phyloP scores from a whole-genome alignment of 2,888 invertebrate genomes.

The Lissocephala sabroskyi region DNA sequence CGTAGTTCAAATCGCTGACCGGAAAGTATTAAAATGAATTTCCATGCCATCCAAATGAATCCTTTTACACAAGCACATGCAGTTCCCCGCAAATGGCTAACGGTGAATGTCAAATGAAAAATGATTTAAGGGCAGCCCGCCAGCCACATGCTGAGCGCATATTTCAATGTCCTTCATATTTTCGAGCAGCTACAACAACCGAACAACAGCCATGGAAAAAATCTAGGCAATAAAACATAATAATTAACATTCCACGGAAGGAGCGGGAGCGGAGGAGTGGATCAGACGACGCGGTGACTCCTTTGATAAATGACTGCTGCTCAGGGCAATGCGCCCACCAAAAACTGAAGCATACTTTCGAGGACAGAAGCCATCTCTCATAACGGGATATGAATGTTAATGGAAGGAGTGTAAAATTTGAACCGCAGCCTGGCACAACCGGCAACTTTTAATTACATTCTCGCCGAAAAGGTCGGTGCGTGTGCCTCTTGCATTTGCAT shows the following conservation, averaged over 20 bases:
- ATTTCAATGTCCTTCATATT: conserved; percentile 45
- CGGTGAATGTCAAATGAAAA: conserved; percentile 4
- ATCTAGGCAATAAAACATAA: conserved; percentile 47
- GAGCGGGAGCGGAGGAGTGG: background rate
- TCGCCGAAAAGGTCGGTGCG: conserved; percentile 32
- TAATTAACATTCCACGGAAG: conserved; percentile 43
- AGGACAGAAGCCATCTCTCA: conserved; percentile 20
- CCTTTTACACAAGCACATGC: conserved; percentile 3
- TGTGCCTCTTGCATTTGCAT: conserved; percentile 41
- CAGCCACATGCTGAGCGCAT: conserved; percentile 41
- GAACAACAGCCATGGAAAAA: conserved; percentile 17
- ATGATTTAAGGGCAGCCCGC: conserved; percentile 23
- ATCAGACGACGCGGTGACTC: conserved; percentile 3
- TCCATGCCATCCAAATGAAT: conserved; percentile 12
- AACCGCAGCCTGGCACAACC: conserved; percentile 57
- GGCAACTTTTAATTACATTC: conserved; percentile 56
- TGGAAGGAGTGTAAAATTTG: conserved; percentile 25
- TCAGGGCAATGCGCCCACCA: conserved; percentile 10
- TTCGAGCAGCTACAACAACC: conserved; percentile 9
- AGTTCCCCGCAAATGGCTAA: background rate
- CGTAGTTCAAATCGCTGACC: conserved; percentile 29
- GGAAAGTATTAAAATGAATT: conserved; percentile 21
- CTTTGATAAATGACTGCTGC: conserved; percentile 49
- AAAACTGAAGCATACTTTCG: conserved; percentile 46
- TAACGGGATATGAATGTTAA: background rate